Base-by-base conservation (phyloP, 2,797 vertebrate species). In the Kryptolebias ocellatus region DNA sequence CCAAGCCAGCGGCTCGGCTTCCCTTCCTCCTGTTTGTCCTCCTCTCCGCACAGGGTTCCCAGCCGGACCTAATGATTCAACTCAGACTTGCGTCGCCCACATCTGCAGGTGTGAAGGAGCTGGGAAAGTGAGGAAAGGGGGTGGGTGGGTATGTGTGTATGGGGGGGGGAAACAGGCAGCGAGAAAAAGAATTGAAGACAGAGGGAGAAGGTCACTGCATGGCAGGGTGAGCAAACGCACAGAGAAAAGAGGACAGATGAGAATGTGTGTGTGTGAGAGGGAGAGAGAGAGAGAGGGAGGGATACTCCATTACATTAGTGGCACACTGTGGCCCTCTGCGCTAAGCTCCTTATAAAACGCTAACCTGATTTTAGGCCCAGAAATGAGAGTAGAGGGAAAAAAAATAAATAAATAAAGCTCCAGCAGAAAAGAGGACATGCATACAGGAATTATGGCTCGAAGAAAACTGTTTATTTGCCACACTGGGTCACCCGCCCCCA, bases 321-420 rank as follows among this genome's bases (percentile, higher is more conserved):
- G 89, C 87, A 88, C 91, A 89, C 89, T 88, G 85, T 91, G 90
- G 87, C 90, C 90, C 83, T 90, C 83, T 92, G 80, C 80, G 84
- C 80, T 94, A 94, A 94, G 92, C 93, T 93, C 83, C 92, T 94
- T 93, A 93, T 91, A 88, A 93, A 93, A 92, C 84, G 76, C 85
- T 92, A 91, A 93, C 92, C 90, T 92, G 93, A 92, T 93, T 93
- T 93, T 90, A 87, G 90, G 88, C 85, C 80, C 84, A 92, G 90
- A 92, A 93, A 93, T 84, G 82, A 93, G 89, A 91, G 82, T 82
- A 88, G 79, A 90, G 81, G 71, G 79, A 71, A 83, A 87, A 62
- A 24, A 24, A 24, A 24, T 24, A 24, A 24, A 24, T n/a, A 89
- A 83, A 86, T 84, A 91, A 91, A 89, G 81, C 86, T 79, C 80